A percentile compares a stretch with the other conserved stretches of the same genome.
These are phyloP conservation scores for Hydrolagus colliei DNA, from an alignment of 2,797 vertebrate genomes.

Conservation along the genomic window DNA sequence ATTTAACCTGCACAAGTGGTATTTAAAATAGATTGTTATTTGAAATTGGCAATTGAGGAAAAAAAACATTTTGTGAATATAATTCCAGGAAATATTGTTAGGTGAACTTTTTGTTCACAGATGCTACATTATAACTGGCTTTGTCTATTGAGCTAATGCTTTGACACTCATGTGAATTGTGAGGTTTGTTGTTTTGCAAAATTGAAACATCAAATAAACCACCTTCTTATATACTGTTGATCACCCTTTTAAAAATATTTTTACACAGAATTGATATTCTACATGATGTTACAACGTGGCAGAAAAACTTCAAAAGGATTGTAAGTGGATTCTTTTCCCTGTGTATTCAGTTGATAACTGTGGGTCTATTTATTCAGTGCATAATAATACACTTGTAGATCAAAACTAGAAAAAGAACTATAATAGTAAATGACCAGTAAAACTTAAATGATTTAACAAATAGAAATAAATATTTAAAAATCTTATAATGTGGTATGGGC, in stretches of 20 bases:
- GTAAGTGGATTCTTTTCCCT: slow-evolving; percentile 56
- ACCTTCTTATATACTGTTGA: not conserved
- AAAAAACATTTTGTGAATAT: no score
- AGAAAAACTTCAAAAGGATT: slow-evolving; percentile 77
- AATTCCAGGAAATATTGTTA: not conserved
- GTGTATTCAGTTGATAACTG: not conserved
- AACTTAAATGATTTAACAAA: no score
- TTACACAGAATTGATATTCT: slow-evolving; percentile 70
- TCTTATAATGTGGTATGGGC: no score
- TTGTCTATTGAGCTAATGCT: not conserved
- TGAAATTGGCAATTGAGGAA: no score
- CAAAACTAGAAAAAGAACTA: not conserved
- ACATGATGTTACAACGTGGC: slow-evolving; percentile 72
- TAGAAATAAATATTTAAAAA: no score
- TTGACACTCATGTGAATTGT: not conserved
- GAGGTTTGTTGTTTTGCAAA: not conserved
- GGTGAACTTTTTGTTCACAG: not conserved
- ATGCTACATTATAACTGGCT: not conserved
- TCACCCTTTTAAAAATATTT: not conserved
- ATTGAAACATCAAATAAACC: no score
- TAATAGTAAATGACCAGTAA: no score
- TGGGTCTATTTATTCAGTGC: no score
- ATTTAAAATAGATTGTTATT: no score
- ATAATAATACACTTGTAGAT: not conserved
- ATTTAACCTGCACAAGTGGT: no score